Conservation (phyloP, 2,113 vertebrate genomes). For the Ifrita kowaldi region DNA sequence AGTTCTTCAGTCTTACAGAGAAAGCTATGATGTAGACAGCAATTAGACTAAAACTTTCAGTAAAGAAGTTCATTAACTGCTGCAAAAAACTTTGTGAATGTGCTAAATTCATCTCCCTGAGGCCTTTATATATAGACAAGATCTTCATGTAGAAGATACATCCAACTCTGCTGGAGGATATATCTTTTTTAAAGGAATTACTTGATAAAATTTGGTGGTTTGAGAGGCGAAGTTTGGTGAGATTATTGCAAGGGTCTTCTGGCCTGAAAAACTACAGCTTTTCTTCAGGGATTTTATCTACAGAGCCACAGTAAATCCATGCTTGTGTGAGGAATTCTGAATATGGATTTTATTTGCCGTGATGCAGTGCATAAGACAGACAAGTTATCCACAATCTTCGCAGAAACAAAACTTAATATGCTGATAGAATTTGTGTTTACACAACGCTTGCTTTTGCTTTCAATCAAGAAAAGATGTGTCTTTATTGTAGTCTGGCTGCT, state of each 20-base stretch:
- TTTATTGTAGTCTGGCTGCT: background rate
- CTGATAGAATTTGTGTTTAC: background rate
- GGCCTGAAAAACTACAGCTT: background rate
- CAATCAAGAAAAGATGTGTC: background rate
- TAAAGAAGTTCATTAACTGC: background rate
- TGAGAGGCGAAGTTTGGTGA: background rate
- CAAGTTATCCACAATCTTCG: rapidly evolving
- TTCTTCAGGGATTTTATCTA: background rate
- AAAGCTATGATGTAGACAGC: background rate
- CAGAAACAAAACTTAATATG: background rate
- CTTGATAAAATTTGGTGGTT: background rate
- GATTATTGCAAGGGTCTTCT: background rate
- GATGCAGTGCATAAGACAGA: background rate
- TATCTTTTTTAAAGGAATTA: background rate
- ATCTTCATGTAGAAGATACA: background rate
- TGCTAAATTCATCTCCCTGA: background rate
- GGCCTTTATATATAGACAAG: background rate
- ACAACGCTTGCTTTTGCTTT: background rate
- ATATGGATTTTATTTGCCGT: background rate
- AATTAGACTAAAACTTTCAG: background rate
- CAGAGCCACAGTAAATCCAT: background rate
- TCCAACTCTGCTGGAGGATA: background rate
- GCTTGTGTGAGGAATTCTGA: background rate
- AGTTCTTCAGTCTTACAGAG: background rate
- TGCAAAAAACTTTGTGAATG: background rate